These are phyloP conservation scores for Peribatodes rhomboidaria DNA, from an alignment of 2,888 invertebrate species.

Conservation along the genomic window DNA sequence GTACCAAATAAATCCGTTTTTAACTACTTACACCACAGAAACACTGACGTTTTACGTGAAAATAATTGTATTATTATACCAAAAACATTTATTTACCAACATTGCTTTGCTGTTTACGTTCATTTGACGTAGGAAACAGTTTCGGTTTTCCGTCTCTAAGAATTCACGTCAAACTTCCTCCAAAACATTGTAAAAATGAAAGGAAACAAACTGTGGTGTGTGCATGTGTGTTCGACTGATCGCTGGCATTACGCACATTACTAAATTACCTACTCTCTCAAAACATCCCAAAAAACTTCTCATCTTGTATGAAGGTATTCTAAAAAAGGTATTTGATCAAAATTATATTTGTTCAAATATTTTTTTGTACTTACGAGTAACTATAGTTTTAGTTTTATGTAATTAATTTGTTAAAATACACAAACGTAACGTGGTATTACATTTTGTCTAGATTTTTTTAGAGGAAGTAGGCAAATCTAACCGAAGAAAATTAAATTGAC, in stretches of 20 bases:
- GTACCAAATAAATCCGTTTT: not conserved
- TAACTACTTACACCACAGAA: not conserved
- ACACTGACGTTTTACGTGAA: not conserved
- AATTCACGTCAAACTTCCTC: slow-evolving; percentile 17
- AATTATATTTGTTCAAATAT: no score
- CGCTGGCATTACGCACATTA: no score
- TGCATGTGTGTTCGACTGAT: not conserved
- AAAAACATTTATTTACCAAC: slow-evolving; percentile 1
- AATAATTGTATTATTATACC: not conserved
- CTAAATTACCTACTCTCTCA: no score
- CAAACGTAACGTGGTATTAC: no score
- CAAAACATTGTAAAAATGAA: slow-evolving; percentile 9
- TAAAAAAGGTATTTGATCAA: no score
- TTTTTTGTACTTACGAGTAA: no score
- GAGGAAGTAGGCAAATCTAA: not conserved
- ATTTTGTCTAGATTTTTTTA: no score
- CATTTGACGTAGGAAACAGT: slow-evolving; percentile 10
- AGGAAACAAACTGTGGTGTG: not conserved
- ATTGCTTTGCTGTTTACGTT: slow-evolving; percentile 19
- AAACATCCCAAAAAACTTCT: no score
- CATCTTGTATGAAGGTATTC: no score
- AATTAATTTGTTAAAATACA: no score
- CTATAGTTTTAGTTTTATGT: no score
- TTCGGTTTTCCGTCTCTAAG: slow-evolving; percentile 15
- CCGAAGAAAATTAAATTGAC: not conserved